Evolutionary conservation across 2,888 invertebrate genomes (phyloP), one percentile per base, ranked within the genome.

Genomic region (Drosophila helvetica): DNA sequence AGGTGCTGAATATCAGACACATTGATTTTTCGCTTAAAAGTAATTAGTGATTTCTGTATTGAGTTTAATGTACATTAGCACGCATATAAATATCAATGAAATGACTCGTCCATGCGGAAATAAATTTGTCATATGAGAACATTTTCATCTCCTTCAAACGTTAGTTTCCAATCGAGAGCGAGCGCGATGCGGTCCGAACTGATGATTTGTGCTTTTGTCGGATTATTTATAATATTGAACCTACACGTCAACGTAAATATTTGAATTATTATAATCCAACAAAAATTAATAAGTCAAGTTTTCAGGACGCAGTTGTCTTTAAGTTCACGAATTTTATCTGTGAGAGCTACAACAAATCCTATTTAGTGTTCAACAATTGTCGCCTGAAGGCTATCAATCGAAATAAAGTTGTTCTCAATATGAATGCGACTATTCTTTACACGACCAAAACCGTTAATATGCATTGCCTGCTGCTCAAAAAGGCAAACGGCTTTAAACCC

Each of bases 401-500:
- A 10, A 62, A 62, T 19, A 52, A 17, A 22, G 25, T 63, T 0
- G 3, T 48, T 12, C 25, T 63, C 0, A 48, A 68, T 50, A 10
- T 63, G 4, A 63, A 53, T 48, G 43, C 3, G 0, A 63, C 53
- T 4, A 0, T 68, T 1, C 25, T 53, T 9, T 10, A 57, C 8
- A 15, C 48, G 0, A 4, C 30, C 10, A 30, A 42, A 5, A 8
- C 15, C 2, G 0, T 56, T 8, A 5, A 9, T 0, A 1, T 62
- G 3, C 18, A 56, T 9, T 27, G 45, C 3, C 15, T 30, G 38
- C 5, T 62, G 0, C 10, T 67, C 3, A 51, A 67, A 19, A 67
- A 25, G 22, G 62, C 55, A 1, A 67, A 56, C 18, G 61, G 55
- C 1, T 67, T 52, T n/a, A 61, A 51, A 9, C 67, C 67, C 2